Conservation (phyloP, 2,797 vertebrate species). For the Acipenser ruthenus region DNA sequence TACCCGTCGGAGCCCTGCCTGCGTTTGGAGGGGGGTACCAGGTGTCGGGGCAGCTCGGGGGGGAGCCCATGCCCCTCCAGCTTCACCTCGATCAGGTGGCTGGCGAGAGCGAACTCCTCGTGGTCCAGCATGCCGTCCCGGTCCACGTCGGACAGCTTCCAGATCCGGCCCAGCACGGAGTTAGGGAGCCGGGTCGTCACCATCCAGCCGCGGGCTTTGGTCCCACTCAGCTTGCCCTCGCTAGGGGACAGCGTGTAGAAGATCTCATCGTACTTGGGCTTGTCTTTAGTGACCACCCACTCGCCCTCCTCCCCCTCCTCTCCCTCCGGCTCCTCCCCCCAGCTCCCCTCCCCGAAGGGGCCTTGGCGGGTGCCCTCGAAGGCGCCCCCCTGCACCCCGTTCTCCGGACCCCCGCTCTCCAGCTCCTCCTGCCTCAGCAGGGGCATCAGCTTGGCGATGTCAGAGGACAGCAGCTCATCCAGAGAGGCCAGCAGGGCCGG, state of each 20-base stretch:
- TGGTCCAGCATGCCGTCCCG: conserved; percentile 88
- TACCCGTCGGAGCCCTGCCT: conserved; percentile 81
- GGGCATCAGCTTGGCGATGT: conserved; percentile 86
- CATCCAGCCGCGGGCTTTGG: conserved; percentile 89
- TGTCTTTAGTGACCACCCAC: conserved; percentile 91
- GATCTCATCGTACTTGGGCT: conserved; percentile 91
- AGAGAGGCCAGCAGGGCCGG: conserved; percentile 71
- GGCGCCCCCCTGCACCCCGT: conserved; percentile 77
- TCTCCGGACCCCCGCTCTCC: conserved; percentile 57
- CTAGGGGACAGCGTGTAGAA: conserved; percentile 85
- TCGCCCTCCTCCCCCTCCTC: conserved; percentile 45
- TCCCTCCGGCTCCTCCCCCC: conserved; percentile 41
- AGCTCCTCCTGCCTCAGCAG: conserved; percentile 83
- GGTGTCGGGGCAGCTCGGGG: conserved; percentile 69
- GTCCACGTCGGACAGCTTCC: conserved; percentile 90
- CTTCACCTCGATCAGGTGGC: conserved; percentile 88
- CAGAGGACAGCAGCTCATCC: conserved; percentile 71
- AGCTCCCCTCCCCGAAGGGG: conserved; percentile 68
- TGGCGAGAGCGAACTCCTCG: conserved; percentile 86
- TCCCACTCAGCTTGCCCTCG: conserved; percentile 84
- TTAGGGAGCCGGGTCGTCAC: conserved; percentile 84
- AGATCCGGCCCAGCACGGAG: conserved; percentile 85
- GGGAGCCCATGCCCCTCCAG: conserved; percentile 86
- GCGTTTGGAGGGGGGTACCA: conserved; percentile 81
- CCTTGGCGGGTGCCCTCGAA: conserved; percentile 76